phyloP scores from a whole-genome alignment of 2,113 vertebrate genomes.

The Herpailurus yagouaroundi region DNA sequence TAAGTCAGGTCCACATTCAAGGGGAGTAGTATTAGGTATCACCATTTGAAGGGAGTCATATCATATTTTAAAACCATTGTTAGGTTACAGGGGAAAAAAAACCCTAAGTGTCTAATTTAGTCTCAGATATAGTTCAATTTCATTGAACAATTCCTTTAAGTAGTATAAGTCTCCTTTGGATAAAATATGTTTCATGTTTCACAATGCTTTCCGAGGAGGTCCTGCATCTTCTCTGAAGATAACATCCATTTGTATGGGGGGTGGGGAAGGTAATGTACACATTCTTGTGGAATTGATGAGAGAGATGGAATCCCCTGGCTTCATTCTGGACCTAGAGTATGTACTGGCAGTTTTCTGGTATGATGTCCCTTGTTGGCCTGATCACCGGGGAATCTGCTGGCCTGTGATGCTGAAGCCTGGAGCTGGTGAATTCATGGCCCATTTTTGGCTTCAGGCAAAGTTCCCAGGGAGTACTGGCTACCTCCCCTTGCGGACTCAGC shows the following conservation, averaged over 20 bases:
- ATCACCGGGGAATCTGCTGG: neutral
- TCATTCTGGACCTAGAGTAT: neutral
- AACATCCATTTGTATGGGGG: neutral
- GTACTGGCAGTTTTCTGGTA: neutral
- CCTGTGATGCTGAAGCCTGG: neutral
- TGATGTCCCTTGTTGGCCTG: neutral
- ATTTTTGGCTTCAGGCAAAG: neutral
- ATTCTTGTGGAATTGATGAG: neutral
- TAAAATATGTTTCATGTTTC: slow-evolving; percentile 33
- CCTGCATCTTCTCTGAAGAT: neutral
- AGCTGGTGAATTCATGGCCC: neutral
- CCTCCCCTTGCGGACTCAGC: neutral
- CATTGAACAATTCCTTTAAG: neutral
- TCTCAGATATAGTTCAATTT: slow-evolving; percentile 16
- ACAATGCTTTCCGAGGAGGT: neutral
- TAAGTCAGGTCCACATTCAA: neutral
- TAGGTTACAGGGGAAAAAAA: neutral
- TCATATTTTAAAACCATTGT: slow-evolving; percentile 4
- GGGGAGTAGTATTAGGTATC: neutral
- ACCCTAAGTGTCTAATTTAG: neutral
- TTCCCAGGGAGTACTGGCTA: neutral
- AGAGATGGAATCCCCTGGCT: neutral
- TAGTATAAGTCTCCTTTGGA: neutral
- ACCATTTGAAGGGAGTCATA: neutral
- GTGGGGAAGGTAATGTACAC: neutral